Conservation (phyloP, 2,113 vertebrate genomes). For the Psettodes erumei region DNA sequence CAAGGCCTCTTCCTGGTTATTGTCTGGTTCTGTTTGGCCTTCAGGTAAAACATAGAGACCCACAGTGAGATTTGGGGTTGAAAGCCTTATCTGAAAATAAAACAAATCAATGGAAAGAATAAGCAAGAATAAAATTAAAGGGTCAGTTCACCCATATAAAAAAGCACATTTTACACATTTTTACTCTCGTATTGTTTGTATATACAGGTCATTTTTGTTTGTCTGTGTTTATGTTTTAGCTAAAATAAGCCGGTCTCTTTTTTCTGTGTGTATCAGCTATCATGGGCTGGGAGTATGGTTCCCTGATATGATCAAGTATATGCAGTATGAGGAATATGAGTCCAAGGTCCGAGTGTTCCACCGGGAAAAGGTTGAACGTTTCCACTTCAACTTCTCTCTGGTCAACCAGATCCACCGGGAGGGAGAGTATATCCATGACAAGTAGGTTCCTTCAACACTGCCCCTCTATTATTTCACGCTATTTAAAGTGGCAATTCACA, state of each 20-base stretch:
- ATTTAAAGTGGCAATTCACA: neutral
- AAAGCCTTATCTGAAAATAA: neutral
- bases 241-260: neutral
- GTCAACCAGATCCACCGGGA: conserved; percentile 95
- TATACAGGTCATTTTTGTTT: neutral
- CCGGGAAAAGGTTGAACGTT: conserved; percentile 87
- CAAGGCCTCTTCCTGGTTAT: conserved; percentile 93
- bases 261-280: conserved; percentile 83
- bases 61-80: neutral
- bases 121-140: neutral
- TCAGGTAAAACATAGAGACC: conserved; percentile 85
- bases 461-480: neutral
- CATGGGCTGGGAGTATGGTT: conserved; percentile 97
- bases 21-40: conserved; percentile 96
- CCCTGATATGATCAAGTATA: conserved; percentile 96
- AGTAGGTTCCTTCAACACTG: conserved; percentile 77
- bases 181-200: neutral
- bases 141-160: neutral
- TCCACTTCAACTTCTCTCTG: conserved; percentile 97
- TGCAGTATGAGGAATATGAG: conserved; percentile 93
- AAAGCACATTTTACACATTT: too few relatives aligned
- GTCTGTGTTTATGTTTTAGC: neutral
- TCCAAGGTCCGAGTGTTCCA: conserved; percentile 88
- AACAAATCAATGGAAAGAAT: too few relatives aligned
- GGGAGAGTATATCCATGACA: conserved; percentile 91